These are phyloP conservation scores for Heliothis subflexa DNA, from an alignment of 1,140 invertebrate species.

Conservation along the genomic window DNA sequence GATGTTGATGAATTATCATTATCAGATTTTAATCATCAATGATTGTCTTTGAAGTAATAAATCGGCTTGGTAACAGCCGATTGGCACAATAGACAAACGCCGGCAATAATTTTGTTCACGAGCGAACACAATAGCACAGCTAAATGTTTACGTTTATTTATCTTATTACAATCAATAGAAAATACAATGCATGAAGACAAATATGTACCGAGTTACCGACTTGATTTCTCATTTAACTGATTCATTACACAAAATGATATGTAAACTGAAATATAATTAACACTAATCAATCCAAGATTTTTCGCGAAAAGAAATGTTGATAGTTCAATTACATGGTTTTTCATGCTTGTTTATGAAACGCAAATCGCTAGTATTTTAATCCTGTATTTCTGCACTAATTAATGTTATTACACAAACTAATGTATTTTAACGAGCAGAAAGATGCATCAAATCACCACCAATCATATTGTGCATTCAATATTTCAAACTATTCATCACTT, in stretches of 20 bases:
- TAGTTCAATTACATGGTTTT: background rate
- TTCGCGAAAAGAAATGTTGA: background rate
- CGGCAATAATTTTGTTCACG: background rate
- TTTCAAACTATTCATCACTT: no score
- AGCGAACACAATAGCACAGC: background rate
- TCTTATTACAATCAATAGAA: slow-evolving; percentile 5
- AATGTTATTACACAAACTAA: background rate
- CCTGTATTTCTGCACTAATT: background rate
- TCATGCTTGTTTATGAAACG: background rate
- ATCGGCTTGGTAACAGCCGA: background rate
- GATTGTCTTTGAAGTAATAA: no score
- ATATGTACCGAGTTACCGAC: no score
- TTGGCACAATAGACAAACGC: background rate
- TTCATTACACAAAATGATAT: slow-evolving; percentile 8
- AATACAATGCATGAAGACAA: background rate
- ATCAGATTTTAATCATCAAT: no score
- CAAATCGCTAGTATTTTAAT: background rate
- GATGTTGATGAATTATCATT: no score
- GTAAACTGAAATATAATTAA: background rate
- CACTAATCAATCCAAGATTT: background rate
- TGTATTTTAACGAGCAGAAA: background rate
- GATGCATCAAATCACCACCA: no score
- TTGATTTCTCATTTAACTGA: slow-evolving; percentile 15
- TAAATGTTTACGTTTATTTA: slow-evolving; percentile 9
- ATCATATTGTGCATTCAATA: no score